A percentile compares a stretch with the other conserved stretches of the same genome.
Conservation (phyloP, 2,113 vertebrate genomes). For the Crotalus viridis region DNA sequence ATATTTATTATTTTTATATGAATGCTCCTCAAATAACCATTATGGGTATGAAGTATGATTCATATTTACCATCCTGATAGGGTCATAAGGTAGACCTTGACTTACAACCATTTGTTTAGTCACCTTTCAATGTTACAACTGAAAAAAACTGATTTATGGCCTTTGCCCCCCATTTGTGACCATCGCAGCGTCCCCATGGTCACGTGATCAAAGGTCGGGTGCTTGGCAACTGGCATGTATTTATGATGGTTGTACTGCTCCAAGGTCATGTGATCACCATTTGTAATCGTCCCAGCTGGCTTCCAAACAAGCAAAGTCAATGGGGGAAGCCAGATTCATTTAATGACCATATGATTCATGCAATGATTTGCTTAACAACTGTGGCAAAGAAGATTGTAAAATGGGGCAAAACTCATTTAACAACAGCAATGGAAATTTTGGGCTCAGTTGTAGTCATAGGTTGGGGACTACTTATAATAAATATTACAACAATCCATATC, state of each 20-base stretch:
- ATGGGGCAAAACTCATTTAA: neutral
- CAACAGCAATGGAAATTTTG: neutral
- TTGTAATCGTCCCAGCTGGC: neutral
- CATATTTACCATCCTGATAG: neutral
- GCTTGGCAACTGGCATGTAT: neutral
- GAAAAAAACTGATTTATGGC: neutral
- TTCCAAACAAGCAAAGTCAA: neutral
- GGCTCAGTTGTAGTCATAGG: neutral
- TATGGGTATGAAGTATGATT: neutral
- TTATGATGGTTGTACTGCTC: neutral
- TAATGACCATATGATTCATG: neutral
- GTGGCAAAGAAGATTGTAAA: neutral
- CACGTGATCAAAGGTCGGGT: neutral
- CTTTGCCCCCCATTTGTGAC: neutral
- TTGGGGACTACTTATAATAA: neutral
- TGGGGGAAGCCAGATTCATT: neutral
- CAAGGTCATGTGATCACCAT: neutral
- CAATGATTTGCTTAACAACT: neutral
- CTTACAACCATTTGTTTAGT: neutral
- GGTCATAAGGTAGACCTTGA: neutral
- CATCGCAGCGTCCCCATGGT: neutral
- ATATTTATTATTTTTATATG: neutral
- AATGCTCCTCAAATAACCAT: neutral
- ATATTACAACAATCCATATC: neutral
- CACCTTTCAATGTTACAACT: neutral